Percentiles rank a stretch among this genome's conserved stretches.
phyloP scores from a whole-genome alignment of 2,113 vertebrate genomes.

The Paramisgurnus dabryanus region DNA sequence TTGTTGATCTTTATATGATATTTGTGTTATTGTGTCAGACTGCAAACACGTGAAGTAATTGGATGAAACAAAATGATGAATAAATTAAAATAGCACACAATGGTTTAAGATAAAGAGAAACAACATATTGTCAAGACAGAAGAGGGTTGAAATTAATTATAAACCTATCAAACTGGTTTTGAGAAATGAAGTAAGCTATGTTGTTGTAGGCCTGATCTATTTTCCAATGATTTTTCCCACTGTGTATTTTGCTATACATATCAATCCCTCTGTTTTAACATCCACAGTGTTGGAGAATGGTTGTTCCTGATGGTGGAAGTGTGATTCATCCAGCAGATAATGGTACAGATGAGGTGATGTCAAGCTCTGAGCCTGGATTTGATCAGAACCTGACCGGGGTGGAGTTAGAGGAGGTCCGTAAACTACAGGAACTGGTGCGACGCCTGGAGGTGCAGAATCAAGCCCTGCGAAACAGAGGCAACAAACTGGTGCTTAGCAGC shows the following conservation, averaged over 20 bases:
- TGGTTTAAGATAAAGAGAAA: too few species aligned
- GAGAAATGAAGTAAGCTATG: too few species aligned
- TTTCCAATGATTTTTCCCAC: too few species aligned
- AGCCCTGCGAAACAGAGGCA: slow-evolving; percentile 75
- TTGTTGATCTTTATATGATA: too few species aligned
- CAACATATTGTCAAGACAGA: too few species aligned
- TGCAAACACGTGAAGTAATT: too few species aligned
- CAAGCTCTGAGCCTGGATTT: slow-evolving; percentile 64
- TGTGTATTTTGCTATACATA: too few species aligned
- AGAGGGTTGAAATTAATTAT: neutral
- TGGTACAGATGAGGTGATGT: slow-evolving; percentile 63
- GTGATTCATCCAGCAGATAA: slow-evolving; percentile 73
- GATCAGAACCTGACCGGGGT: slow-evolving; percentile 65
- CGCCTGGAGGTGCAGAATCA: slow-evolving; percentile 88
- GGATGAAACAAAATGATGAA: too few species aligned
- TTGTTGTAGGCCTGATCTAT: too few species aligned
- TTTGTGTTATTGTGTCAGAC: too few species aligned
- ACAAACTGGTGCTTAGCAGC: slow-evolving; percentile 62
- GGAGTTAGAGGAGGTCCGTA: slow-evolving; percentile 85
- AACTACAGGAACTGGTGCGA: slow-evolving; percentile 85
- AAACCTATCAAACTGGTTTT: too few species aligned
- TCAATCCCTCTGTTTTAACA: neutral
- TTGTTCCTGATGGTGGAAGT: slow-evolving; percentile 81
- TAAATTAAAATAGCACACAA: too few species aligned
- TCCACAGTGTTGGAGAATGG: slow-evolving; percentile 74